Evolutionary conservation across 2,797 vertebrate species (phyloP), one percentile per base, ranked within the genome.

Genomic region (Nannoperca obscura): DNA sequence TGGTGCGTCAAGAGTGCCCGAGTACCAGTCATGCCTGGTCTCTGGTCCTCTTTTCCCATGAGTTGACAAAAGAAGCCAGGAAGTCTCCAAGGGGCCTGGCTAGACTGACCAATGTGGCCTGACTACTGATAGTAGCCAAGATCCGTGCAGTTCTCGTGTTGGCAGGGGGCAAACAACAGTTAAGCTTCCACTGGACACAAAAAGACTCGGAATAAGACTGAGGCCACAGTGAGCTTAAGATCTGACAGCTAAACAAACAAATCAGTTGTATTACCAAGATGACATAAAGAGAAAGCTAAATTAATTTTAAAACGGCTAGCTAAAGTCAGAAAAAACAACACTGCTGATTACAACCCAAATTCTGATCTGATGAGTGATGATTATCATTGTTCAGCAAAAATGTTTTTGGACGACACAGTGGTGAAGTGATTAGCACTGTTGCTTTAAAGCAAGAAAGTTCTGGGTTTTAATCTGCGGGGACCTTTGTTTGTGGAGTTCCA

Each of bases 1-100:
- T 75, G 44, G 55, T 54, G 55, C 22, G 44, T 85, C 85, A 74
- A 74, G 27, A 64, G 76, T 54, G 72, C 52, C 78, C 30, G 54
- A 82, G 63, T 70, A 78, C 74, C 85, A 77, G 82, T 65, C 74
- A 72, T 59, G 70, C 72, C 77, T 73, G 68, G 64, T 85, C 68
- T 52, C 71, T 68, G 64, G 68, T 84, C 66, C 74, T 77, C 64
- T 87, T 92, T 94, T 93, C 90, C 91, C 87, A 93, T 85, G 85
- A 86, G 74, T 66, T 78, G 55, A 90, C 90, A 90, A 92, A 90
- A 91, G 82, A 57, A 90, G 76, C 75, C 86, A 89, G 91, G 88
- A 89, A 91, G 78, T 89, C 75, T 91, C 86, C 73, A 59, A 84
- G 82, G 59, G 83, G 78, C 72, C 78, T 69, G 80, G 75, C 81